Conservation (phyloP, 2,113 vertebrate species). For the Brachionichthys hirsutus region DNA sequence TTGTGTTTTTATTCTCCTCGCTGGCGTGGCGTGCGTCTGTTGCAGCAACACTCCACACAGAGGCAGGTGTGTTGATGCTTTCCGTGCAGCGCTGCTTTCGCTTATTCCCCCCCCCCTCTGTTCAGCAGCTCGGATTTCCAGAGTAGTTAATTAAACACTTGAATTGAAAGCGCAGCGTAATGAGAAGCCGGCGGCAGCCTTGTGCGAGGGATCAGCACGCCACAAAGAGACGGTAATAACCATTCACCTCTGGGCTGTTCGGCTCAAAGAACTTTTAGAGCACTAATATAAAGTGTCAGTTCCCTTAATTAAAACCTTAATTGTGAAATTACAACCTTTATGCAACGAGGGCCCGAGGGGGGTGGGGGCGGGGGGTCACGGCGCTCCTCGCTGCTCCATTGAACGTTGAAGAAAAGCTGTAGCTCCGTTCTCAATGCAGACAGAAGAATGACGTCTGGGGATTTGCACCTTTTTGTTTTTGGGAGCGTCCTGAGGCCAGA, state of each 20-base stretch:
- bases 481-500: slow-evolving; percentile 53
- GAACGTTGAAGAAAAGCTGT: slow-evolving; percentile 60
- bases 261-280: slow-evolving; percentile 70
- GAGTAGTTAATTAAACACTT: slow-evolving; percentile 79
- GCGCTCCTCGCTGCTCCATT: slow-evolving; percentile 42
- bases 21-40: slow-evolving; percentile 3
- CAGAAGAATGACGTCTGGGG: slow-evolving; percentile 39
- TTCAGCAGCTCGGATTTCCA: slow-evolving; percentile 63
- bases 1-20: slow-evolving; percentile 30
- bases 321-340: slow-evolving; percentile 76
- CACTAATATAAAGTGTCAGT: slow-evolving; percentile 76
- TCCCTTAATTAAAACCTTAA: slow-evolving; percentile 82
- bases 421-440: slow-evolving; percentile 40
- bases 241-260: slow-evolving; percentile 72
- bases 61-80: slow-evolving; percentile 46
- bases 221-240: slow-evolving; percentile 73
- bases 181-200: slow-evolving; percentile 77
- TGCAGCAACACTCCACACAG: slow-evolving; percentile 29
- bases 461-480: slow-evolving; percentile 62
- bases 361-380: slow-evolving; percentile 29
- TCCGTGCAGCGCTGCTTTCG: slow-evolving; percentile 44
- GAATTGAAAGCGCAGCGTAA: slow-evolving; percentile 74
- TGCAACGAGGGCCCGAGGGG: slow-evolving; percentile 61
- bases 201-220: slow-evolving; percentile 66
- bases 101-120: slow-evolving; percentile 43